Base-by-base conservation (phyloP, 2,797 vertebrate species). In the Poecilia velifera region DNA sequence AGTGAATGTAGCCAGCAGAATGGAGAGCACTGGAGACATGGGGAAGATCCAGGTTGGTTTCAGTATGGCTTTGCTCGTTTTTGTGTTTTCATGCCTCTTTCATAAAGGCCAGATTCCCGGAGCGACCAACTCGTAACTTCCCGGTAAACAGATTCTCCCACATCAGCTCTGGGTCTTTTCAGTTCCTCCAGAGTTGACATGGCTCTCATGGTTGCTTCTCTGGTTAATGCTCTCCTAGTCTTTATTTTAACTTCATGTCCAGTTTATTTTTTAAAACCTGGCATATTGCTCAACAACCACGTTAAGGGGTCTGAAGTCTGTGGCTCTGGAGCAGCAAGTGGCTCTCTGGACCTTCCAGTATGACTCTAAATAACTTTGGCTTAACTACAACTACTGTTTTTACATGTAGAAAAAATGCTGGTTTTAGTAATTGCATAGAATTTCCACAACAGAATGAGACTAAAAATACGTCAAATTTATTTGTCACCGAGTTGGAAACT, bases 1-100 rank as follows among this genome's bases (percentile, higher is more conserved):
- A 0, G 98, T 99, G 2, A 99, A 99, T 0, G 98, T 99, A 0
- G 98, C 98, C 46, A 99, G 98, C 85, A 92, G 98, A 2, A 99
- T 99, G 98, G 98, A 99, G 90, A 99, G 96, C 82, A 99, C 98
- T 0, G 98, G 98, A 51, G 97, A 98, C 64, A 96, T 99, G 22
- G 98, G 98, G 45, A 98, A 97, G 91, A 98, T 99, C 90, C 98
- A 99, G 98, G 98, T 99, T 53, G 51, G 96, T 0, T 66, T 66
- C 18, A 20, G 25, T 16, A 3, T 34, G 31, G 25, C 43, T 16
- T 18, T 20, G 28, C 18, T 18, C 9, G 3, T 49, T 49, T 51
- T 49, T 73, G 3, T 73, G 16, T 57, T n/a, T 57, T 57, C n/a
- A 12, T 13, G 55, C 55, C n/a, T 57, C 55, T 57, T 28, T 57